Evolutionary conservation across 2,888 invertebrate genomes (phyloP).

Genomic region (Xestia ashworthii): DNA sequence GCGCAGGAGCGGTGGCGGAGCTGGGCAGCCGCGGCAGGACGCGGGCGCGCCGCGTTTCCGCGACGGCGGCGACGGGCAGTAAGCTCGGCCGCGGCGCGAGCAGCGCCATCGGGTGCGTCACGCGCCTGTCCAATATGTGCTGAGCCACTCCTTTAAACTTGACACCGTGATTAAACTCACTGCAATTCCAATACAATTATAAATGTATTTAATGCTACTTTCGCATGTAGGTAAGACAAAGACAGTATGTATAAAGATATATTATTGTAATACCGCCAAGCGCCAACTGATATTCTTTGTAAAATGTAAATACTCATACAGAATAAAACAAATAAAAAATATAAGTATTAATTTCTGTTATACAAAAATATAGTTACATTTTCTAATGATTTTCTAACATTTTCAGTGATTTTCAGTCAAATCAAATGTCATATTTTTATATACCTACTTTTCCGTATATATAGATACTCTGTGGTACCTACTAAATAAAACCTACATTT

Average conservation of each 20-base stretch:
- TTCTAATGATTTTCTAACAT: not conserved
- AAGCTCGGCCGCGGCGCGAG: slow-evolving; percentile 13
- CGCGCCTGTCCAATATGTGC: slow-evolving; percentile 37
- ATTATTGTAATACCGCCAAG: slow-evolving; percentile 31
- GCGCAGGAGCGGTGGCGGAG: slow-evolving; percentile 47
- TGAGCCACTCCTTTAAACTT: slow-evolving; percentile 27
- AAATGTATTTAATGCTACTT: not conserved
- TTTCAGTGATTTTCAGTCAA: not conserved
- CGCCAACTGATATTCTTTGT: slow-evolving; percentile 22
- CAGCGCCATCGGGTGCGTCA: slow-evolving; percentile 18
- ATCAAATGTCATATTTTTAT: not conserved
- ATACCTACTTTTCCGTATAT: too few relatives aligned
- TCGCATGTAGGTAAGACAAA: not conserved
- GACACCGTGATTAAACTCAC: slow-evolving; percentile 35
- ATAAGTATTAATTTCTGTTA: not conserved
- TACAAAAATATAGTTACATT: not conserved
- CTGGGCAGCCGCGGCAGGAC: slow-evolving; percentile 33
- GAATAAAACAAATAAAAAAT: not conserved
- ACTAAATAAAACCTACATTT: too few relatives aligned
- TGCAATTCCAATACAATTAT: slow-evolving; percentile 34
- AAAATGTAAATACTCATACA: slow-evolving; percentile 37
- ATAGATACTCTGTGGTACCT: too few relatives aligned
- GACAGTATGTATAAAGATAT: not conserved
- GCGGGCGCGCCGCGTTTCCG: slow-evolving; percentile 8
- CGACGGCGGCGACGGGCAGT: slow-evolving; percentile 16